Evolutionary conservation across 2,888 invertebrate species (phyloP), one percentile per base, ranked within the genome.

Genomic region (Chrysomela aeneicollis): DNA sequence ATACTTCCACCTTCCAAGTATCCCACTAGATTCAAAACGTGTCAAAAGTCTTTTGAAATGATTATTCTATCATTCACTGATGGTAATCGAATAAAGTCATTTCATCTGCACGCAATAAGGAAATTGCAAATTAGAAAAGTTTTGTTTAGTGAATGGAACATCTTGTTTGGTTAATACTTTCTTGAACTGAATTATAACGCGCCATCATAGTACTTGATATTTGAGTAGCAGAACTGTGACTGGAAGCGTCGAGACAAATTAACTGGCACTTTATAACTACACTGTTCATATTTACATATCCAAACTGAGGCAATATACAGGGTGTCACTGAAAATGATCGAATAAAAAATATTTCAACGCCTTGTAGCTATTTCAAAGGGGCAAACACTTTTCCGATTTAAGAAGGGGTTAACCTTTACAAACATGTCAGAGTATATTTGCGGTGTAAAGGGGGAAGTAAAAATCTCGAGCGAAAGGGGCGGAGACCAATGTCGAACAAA

Each of bases 191-290:
- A 46, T 22, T 26, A 5, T 17, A 57, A 42, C 55, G 26, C 55
- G 46, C 22, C 54, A 35, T 35, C 42, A 2, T 15, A 57, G 55
- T 3, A 57, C 55, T 57, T 57, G 42, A 26, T 46, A 57, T 57
- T 57, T 57, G 55, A 57, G 55, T 57, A 57, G 26, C 55, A 22
- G 46, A 17, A 26, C 35, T 6, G 42, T 2, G 42, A n/a, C 2
- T 15, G 46, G 26, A 42, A 57, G 42, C 55, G 46, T 15, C 46
- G 69, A 32, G 59, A 65, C 55, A 65, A 68, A 68, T 70, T 70
- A 67, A 59, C 53, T 57, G 35, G 35, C 62, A 66, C 67, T 67
- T 69, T 67, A 67, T 26, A 42, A 61, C 62, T 66, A 70, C 70
- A 65, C 63, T 67, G 61, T 37, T 64, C 51, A 61, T 65, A 61